phyloP scores from a whole-genome alignment of 2,888 invertebrate genomes.

The Anoplius nigerrimus region DNA sequence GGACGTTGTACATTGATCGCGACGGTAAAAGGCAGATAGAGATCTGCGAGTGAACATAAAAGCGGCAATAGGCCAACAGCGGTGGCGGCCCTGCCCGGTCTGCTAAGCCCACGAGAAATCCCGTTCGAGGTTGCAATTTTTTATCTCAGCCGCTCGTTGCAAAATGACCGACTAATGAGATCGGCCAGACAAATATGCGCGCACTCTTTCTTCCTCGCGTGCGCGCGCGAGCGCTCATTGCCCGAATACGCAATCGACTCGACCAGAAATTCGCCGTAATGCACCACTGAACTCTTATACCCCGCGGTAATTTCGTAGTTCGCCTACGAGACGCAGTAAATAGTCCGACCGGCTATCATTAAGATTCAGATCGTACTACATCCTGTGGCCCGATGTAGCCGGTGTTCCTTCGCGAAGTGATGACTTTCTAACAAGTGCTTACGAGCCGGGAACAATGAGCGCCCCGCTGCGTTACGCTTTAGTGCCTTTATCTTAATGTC shows the following conservation, averaged over 20 bases:
- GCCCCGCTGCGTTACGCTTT: too few species aligned
- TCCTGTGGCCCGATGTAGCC: too few species aligned
- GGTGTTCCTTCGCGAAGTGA: too few species aligned
- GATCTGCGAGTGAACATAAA: slow-evolving; percentile 28
- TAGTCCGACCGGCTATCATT: too few species aligned
- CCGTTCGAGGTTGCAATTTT: slow-evolving; percentile 18
- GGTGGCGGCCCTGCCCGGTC: neutral
- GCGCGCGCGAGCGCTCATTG: neutral
- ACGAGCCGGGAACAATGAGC: too few species aligned
- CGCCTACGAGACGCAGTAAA: too few species aligned
- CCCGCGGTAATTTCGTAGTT: too few species aligned
- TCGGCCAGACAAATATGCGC: slow-evolving; percentile 22
- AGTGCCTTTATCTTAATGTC: too few species aligned
- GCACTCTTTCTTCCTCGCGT: neutral
- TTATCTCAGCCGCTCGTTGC: slow-evolving; percentile 23
- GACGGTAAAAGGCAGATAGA: slow-evolving; percentile 32
- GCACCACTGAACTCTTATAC: too few species aligned
- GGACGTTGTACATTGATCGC: slow-evolving; percentile 26
- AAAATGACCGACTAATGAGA: slow-evolving; percentile 45
- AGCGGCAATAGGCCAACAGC: slow-evolving; percentile 7
- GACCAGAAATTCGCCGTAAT: too few species aligned
- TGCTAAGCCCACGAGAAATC: slow-evolving; percentile 31
- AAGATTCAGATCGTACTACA: too few species aligned
- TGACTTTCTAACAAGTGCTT: too few species aligned
- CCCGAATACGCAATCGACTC: neutral